These are phyloP conservation scores for Meganola albula DNA, from an alignment of 2,888 invertebrate genomes.

Conservation along the genomic window DNA sequence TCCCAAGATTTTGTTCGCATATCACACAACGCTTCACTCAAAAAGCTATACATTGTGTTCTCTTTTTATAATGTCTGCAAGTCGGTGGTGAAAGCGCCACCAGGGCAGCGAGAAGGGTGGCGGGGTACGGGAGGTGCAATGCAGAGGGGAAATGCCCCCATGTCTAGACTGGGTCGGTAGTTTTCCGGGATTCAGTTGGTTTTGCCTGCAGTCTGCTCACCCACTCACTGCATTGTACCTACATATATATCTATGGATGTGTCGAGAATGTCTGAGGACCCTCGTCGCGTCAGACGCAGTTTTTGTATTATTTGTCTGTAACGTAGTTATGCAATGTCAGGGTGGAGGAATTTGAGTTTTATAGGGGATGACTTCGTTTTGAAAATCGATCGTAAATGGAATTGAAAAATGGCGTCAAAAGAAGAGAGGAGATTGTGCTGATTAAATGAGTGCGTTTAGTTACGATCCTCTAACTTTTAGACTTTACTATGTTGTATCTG, in stretches of 20 bases:
- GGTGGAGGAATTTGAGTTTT: conserved; percentile 47
- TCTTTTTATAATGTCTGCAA: conserved; percentile 71
- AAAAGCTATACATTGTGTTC: conserved; percentile 60
- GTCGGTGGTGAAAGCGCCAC: conserved; percentile 63
- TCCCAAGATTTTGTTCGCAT: conserved; percentile 51
- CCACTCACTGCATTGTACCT: conserved; percentile 70
- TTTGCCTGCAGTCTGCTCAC: conserved; percentile 74
- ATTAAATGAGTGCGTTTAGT: too few species aligned
- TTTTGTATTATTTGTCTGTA: conserved; percentile 57
- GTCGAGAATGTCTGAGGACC: conserved; percentile 62
- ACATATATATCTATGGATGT: conserved; percentile 43
- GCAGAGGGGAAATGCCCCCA: conserved; percentile 71
- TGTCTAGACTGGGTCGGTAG: conserved; percentile 79
- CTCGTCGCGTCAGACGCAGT: conserved; percentile 62
- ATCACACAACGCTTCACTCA: conserved; percentile 57
- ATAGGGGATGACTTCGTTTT: conserved; percentile 41
- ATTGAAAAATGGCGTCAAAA: conserved; percentile 7
- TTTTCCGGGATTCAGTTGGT: conserved; percentile 76
- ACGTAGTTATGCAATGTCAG: conserved; percentile 35
- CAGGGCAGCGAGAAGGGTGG: conserved; percentile 42
- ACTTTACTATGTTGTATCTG: too few species aligned
- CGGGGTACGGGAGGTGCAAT: conserved; percentile 33
- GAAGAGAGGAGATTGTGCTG: too few species aligned
- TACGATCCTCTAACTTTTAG: too few species aligned
- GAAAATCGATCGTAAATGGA: conserved; percentile 34